Evolutionary conservation across 2,888 invertebrate genomes (phyloP), one percentile per base, ranked within the genome.

Genomic region (Subacronicta megacephala): DNA sequence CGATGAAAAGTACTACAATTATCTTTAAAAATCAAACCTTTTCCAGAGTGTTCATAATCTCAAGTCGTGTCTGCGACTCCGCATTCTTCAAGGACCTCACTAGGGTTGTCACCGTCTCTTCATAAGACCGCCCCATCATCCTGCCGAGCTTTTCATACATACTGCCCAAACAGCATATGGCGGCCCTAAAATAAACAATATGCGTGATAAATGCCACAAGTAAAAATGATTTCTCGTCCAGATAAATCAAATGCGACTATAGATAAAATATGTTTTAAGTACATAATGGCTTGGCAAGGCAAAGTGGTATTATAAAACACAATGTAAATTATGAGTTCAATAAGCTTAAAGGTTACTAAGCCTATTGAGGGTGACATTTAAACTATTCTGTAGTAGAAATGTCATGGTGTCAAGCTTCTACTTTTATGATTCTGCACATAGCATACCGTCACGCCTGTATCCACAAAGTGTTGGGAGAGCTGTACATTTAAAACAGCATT

Each of bases 111-210:
- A 99, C 98, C 0, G 99, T 99, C 84, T 99, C 99, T 88, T 99
- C 99, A 84, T 99, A 99, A 0, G 99, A 98, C 65, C 99, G 95
- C 0, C 99, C 99, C 97, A 99, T 99, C 99, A 99, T 99, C 67
- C 99, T 95, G 1, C 99, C 99, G 16, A 99, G 95, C 89, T 98
- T 98, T 89, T 99, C 99, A 90, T 99, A 99, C 98, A 99, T 99
- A 64, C 97, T 97, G 31, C 99, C 99, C 56, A 98, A 95, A 80
- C 99, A 99, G 76, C 98, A 97, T 79, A 99, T 98, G 13, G 99
- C 99, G 80, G 99, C 98, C 75, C 99, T 99, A 88, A 20, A 53
- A 52, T 94, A 88, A 74, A 54, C 61, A 53, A 18, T 6, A 16
- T 29, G 9, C 3, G 42, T 20, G 15, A 15, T 26, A 33, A 40